These are phyloP conservation scores for Poeciliopsis prolifica DNA, from an alignment of 2,113 vertebrate genomes.

Conservation along the genomic window DNA sequence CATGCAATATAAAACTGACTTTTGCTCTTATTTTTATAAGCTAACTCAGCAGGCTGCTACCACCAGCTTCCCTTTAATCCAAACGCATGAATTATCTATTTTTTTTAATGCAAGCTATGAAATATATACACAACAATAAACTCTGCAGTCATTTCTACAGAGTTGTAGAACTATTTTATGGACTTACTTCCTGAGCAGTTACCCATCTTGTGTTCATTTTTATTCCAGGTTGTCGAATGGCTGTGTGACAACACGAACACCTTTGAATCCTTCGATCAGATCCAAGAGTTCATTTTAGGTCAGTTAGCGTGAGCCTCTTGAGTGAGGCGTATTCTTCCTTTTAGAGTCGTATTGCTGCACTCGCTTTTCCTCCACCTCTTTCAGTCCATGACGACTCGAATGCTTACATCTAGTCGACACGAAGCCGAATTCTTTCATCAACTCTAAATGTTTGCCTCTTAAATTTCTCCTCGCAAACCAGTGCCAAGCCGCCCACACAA, in stretches of 20 bases:
- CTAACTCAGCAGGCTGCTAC: not conserved
- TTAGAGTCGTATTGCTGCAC: constrained; percentile 2
- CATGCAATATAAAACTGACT: not conserved
- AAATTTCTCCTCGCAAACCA: constrained; percentile 11
- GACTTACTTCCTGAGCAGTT: constrained; percentile 2
- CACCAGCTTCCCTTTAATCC: not conserved
- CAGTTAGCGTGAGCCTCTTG: constrained; percentile 70
- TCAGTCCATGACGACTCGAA: constrained; percentile 7
- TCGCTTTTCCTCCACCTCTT: constrained; percentile 12
- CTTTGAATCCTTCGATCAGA: constrained; percentile 87
- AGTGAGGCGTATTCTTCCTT: constrained; percentile 16
- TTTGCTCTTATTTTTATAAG: not conserved
- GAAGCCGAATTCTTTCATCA: constrained; percentile 31
- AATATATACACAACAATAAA: no score
- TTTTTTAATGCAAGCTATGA: no score
- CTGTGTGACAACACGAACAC: constrained; percentile 85
- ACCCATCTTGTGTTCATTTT: constrained; percentile 12
- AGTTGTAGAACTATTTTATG: not conserved
- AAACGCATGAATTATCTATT: not conserved
- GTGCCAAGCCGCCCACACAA: not conserved
- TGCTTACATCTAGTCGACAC: constrained; percentile 34
- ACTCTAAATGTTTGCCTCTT: constrained; percentile 31
- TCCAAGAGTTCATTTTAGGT: constrained; percentile 96
- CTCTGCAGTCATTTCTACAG: not conserved
- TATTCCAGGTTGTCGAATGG: constrained; percentile 88